Evolutionary conservation across 2,888 invertebrate genomes (phyloP).

Genomic region (Aphodius sticticus): DNA sequence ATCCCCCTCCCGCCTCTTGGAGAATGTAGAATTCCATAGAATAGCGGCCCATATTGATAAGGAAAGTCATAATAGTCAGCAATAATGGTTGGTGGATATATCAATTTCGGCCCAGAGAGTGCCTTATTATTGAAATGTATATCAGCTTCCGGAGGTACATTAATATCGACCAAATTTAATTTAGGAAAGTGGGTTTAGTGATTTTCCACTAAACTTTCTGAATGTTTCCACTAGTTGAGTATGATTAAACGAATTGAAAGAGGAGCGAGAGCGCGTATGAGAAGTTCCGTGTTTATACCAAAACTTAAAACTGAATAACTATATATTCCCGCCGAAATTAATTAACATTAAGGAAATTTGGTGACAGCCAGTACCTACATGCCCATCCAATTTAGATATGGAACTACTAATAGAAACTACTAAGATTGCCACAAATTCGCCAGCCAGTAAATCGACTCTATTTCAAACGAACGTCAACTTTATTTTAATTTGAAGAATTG

Average conservation of each 20-base stretch:
- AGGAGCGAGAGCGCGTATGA: conserved; percentile 23
- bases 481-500: too few relatives aligned
- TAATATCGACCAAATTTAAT: conserved; percentile 49
- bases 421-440: too few relatives aligned
- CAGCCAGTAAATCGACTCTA: too few relatives aligned
- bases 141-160: conserved; percentile 39
- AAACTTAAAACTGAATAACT: neutral
- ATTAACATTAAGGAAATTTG: conserved; percentile 4
- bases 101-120: neutral
- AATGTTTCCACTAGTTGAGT: conserved; percentile 44
- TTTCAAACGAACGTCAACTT: too few relatives aligned
- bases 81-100: neutral
- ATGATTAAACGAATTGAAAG: conserved; percentile 45
- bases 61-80: conserved; percentile 12
- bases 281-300: conserved; percentile 18
- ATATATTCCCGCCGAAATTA: neutral
- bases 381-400: neutral
- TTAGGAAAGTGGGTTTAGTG: conserved; percentile 46
- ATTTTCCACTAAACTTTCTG: conserved; percentile 43
- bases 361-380: neutral
- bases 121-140: conserved; percentile 31
- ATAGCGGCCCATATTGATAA: neutral
- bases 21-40: neutral
- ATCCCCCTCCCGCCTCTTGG: neutral
- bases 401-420: too few relatives aligned